A percentile compares a stretch with the other conserved stretches of the same genome.
Evolutionary conservation across 2,113 vertebrate genomes (phyloP).

Genomic region (Neomonachus schauinslandi): DNA sequence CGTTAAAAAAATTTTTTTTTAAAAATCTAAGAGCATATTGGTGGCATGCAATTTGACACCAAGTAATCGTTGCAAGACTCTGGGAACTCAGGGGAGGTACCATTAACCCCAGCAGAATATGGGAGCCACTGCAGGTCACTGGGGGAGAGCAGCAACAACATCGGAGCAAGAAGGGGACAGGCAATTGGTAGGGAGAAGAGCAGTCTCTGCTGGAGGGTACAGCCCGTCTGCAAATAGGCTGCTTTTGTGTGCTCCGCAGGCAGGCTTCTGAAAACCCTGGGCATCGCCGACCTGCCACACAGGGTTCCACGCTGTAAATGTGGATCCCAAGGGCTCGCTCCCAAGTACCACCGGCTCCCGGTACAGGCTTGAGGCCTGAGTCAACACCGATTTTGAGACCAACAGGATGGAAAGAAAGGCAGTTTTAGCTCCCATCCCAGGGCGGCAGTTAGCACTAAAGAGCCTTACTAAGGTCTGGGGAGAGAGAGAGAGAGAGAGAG

Average conservation of each 20-base stretch:
- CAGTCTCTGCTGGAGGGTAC: neutral
- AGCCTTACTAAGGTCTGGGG: neutral
- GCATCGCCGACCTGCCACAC: neutral
- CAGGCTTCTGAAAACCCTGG: neutral
- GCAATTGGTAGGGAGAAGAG: neutral
- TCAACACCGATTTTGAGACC: neutral
- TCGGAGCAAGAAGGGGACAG: neutral
- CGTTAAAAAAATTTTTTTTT: neutral
- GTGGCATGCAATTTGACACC: neutral
- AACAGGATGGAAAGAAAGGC: neutral
- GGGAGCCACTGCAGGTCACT: neutral
- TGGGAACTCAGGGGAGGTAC: neutral
- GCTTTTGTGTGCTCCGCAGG: no score
- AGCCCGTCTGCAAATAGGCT: neutral
- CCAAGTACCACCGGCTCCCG: accelerated
- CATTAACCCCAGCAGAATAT: neutral
- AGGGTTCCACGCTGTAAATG: neutral
- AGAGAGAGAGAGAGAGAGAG: neutral
- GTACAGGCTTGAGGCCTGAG: neutral
- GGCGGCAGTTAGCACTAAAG: neutral
- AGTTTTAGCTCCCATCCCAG: neutral
- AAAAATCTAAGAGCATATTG: neutral
- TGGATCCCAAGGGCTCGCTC: neutral
- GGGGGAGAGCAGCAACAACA: neutral
- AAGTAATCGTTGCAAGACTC: neutral